A percentile compares a stretch with the other conserved stretches of the same genome.
Conservation (phyloP, 2,797 vertebrate species). For the Streptopelia turtur region DNA sequence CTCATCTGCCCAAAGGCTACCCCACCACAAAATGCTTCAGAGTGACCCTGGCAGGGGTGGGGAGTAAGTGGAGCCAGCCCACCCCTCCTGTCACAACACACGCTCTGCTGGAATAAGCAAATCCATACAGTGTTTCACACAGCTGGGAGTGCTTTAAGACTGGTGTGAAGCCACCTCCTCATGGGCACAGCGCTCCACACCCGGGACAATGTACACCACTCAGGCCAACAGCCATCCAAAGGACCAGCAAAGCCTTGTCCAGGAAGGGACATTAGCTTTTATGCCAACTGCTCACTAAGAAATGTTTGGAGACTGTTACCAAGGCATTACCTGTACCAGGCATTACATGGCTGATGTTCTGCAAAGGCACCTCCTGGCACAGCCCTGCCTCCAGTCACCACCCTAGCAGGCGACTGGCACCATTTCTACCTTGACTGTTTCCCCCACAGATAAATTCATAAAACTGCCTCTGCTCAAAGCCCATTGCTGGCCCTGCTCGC, state of each 20-base stretch:
- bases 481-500: not conserved
- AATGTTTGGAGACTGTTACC: not conserved
- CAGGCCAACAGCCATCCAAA: not conserved
- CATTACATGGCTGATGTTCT: not conserved
- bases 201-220: not conserved
- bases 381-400: not conserved
- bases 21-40: not conserved
- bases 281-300: not conserved
- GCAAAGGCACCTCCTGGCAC: not conserved
- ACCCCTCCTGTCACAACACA: accelerated
- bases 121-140: not conserved
- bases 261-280: not conserved
- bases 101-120: not conserved
- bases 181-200: accelerated
- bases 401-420: not conserved
- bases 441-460: not conserved
- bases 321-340: not conserved
- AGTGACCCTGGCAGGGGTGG: not conserved
- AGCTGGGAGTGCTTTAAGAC: not conserved
- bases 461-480: not conserved
- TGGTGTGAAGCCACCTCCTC: not conserved
- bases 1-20: not conserved
- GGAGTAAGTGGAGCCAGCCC: not conserved
- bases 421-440: not conserved
- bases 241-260: not conserved